Evolutionary conservation across 2,888 invertebrate genomes (phyloP), one percentile per base, ranked within the genome.

Genomic region (Deilephila elpenor): DNA sequence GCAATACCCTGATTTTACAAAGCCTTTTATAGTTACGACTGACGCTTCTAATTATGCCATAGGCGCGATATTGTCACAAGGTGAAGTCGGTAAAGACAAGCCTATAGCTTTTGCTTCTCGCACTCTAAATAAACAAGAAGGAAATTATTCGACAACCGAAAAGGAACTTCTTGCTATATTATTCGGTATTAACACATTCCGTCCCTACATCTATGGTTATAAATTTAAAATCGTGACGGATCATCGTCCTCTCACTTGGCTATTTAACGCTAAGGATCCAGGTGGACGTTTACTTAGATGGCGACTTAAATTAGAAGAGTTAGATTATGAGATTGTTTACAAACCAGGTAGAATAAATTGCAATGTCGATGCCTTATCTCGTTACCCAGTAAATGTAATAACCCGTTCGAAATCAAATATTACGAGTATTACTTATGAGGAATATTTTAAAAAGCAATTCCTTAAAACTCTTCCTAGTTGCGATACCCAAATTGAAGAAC

Each of bases 121-220:
- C 14, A 75, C 75, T 14, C 20, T 75, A 44, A 75, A 73, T 59
- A 73, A 71, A 67, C 59, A 37, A 32, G 75, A 75, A 56, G 60
- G 34, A 7, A 73, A 75, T 37, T 75, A 73, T 56, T 62, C 56
- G 5, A 67, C 71, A 5, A 75, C 71, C 3, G 71, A 75, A 73
- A 75, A 73, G 34, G 67, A 67, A 32, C 53, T 73, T 6, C 32
- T 71, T 20, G 60, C 60, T 14, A 71, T 71, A 59, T 17, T 71
- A 44, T 71, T 71, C 71, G 71, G 71, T 19, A 60, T 71, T 20
- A 71, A 71, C 29, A 71, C 71, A 60, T 71, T 44, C 71, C 37
- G 37, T 37, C 37, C 37, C 37, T 37, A 37, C 37, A 37, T 37
- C 37, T 20, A 8, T 44, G 37, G 25, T 51, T 70, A 70, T 29